Evolutionary conservation across 2,113 vertebrate species (phyloP), one percentile per base, ranked within the genome.

Genomic region (Hypocryptadius cinnamomeus): DNA sequence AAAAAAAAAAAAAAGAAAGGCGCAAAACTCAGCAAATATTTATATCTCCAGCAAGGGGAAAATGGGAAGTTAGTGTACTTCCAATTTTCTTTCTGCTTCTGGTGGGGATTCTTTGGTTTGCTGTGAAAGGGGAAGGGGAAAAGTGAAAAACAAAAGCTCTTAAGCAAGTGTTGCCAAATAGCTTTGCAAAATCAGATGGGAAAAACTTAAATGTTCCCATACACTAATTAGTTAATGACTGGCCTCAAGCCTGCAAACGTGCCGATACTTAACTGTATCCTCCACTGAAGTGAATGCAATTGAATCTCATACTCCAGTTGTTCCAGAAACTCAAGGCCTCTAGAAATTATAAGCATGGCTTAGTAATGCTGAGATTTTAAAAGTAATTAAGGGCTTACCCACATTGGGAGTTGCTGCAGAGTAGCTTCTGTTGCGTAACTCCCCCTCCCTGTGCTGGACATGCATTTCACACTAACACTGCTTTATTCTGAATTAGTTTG

Each of bases 221-320:
- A 83, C 53, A 16, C 79, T 89, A 85, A 92, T 86, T 87, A 88
- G 82, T 90, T 91, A 93, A 92, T 79, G 77, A 83, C 76, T 78
- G 33, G 85, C 85, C 69, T 94, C 40, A 27, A 87, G 93, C 82
- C 51, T 63, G 42, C 7, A 8, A 91, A 93, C 8, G 15, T 92
- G 82, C 76, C 5, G 4, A 3, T 86, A 80, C 65, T 95, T 93
- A 92, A 93, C 90, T 86, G 92, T 88, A 53, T 93, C 79, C 53
- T 92, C 69, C 79, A 91, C 73, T 93, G 90, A 92, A 94, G 88
- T 90, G 91, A 90, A 95, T 72, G 85, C 87, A 95, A 96, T 96
- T 88, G 88, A 90, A 95, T 92, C 93, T 95, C 85, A 92, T 93
- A 93, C 92, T 96, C 93, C 93, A 95, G 88, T 88, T 96, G 79